Evolutionary conservation across 1,140 invertebrate genomes (phyloP), one percentile per base, ranked within the genome.

Genomic region (Leptinotarsa undecemlineata): DNA sequence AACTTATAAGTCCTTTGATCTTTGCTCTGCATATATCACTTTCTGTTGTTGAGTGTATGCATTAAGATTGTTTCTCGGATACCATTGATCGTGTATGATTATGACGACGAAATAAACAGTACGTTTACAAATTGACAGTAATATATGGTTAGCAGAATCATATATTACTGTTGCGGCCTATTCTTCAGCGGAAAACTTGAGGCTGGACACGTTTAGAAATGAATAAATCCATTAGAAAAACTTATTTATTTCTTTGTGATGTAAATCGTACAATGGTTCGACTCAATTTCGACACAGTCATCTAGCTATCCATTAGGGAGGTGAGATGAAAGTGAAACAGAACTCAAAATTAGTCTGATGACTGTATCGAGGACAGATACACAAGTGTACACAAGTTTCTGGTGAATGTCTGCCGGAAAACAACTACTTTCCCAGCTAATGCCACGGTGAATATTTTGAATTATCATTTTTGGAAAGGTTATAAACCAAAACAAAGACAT

Each of bases 1-100:
- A 66, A 21, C 63, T 66, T 57, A 57, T 57, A 64, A 64, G 63
- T 64, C 26, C 63, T 64, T 64, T 64, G 63, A 64, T 64, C n/a
- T 64, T 64, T 33, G 63, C 26, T 64, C 20, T 64, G 17, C 63
- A 64, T 64, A 26, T 64, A 64, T 64, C 63, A 64, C n/a, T 23
- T 57, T 57, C 51, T 17, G 51, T n/a, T 57, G 51, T 57, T 57
- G 14, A 17, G 14, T n/a, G 17, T 57, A 17, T 57, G 51, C 51
- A 57, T 57, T 17, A 57, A 33, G 15, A 57, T 17, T 57, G 51
- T 57, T 57, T 15, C 51, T 57, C 15, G 14, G 14, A 57, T 17
- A 57, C 51, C 51, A 57, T 57, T 57, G 51, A 57, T 57, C 51
- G 51, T 57, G 51, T 57, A 17, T 15, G 51, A 57, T 57, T 57